phyloP scores from a whole-genome alignment of 2,888 invertebrate genomes.

The Stegophylla sp. region DNA sequence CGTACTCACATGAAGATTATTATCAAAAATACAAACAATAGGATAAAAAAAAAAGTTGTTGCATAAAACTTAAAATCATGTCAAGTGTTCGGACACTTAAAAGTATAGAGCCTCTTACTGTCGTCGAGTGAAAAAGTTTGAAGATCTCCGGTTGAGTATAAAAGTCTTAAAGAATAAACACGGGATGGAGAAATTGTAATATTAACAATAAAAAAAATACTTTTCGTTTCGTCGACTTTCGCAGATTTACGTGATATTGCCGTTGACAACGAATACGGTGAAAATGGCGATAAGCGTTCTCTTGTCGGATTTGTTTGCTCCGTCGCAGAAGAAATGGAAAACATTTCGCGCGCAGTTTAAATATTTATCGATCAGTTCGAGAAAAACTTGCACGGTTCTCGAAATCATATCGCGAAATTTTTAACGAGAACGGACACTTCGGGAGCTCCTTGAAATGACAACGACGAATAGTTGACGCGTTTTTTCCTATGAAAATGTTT shows the following conservation, averaged over 20 bases:
- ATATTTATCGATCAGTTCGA: neutral
- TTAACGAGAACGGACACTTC: neutral
- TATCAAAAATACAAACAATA: too few relatives aligned
- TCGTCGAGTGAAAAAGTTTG: neutral
- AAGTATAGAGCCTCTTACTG: neutral
- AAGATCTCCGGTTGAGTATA: too few relatives aligned
- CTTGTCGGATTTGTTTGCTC: neutral
- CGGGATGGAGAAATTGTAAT: neutral
- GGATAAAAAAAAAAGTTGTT: too few relatives aligned
- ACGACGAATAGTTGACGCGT: too few relatives aligned
- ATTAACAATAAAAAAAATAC: too few relatives aligned
- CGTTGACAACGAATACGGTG: neutral
- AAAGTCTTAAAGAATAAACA: neutral
- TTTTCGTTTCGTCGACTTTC: neutral
- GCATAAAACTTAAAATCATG: too few relatives aligned
- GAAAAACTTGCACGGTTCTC: neutral
- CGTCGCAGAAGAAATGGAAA: neutral
- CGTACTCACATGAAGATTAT: too few relatives aligned
- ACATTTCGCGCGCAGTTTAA: neutral
- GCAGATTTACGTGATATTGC: neutral
- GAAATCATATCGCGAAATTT: too few relatives aligned
- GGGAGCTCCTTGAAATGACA: neutral
- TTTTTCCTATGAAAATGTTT: too few relatives aligned
- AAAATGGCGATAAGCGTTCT: neutral
- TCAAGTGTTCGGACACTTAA: too few relatives aligned